Evolutionary conservation across 2,113 vertebrate genomes (phyloP), one percentile per base, ranked within the genome.

Genomic region (Lophura nycthemera): DNA sequence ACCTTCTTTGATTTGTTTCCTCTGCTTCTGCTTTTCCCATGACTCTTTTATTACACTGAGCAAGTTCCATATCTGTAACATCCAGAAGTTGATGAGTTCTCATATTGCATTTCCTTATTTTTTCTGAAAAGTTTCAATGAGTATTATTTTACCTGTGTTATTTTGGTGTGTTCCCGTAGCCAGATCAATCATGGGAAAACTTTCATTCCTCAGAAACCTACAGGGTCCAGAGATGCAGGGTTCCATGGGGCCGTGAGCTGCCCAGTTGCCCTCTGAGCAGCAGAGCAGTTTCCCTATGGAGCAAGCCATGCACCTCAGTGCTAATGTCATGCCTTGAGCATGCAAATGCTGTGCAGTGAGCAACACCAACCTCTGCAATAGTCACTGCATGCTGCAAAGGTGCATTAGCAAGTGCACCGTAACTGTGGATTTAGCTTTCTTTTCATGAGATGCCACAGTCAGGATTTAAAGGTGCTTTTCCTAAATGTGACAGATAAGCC

Each of bases 1-100:
- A 95, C 86, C 86, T 97, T 86, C 74, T 91, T 90, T 92, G 80
- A 90, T 86, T 96, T 90, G 76, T 94, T 93, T 91, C 57, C 79
- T 76, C 79, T 91, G 90, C 76, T 63, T 65, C 80, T 95, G 59
- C 90, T 90, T 96, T 96, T 96, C 95, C 94, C 96, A 96, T 96
- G 96, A 95, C 79, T 96, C 92, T 96, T 96, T 96, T 85, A 61
- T 96, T 96, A 95, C 94, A 92, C n/a, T 79, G 95, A 93, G 59
- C 77, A 34, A 95, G 86, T 96, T 95, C 90, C 1, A 0, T 92
- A 78, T 94, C 83, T 86, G 88, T 96, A 92, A 91, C 93, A 82
- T 92, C 76, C 94, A 97, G 88, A 94, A 95, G 88, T 45, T 92
- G 92, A 88, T 0, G 7, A 69, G 48, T 45, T 95, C 96, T 97